phyloP scores from a whole-genome alignment of 1,140 invertebrate species.

The Paracyclopina nana region DNA sequence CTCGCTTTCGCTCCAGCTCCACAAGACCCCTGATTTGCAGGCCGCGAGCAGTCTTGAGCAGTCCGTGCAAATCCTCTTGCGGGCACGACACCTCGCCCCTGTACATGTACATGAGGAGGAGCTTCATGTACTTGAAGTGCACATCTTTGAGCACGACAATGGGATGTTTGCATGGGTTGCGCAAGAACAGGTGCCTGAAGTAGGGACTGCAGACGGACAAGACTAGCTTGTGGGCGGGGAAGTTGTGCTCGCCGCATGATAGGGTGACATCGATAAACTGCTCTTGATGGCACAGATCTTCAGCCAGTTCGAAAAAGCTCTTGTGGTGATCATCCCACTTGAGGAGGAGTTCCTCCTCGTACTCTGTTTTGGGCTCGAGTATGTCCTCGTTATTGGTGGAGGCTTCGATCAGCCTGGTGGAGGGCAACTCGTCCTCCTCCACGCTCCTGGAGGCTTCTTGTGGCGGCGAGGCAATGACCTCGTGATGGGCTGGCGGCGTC shows the following conservation, averaged over 20 bases:
- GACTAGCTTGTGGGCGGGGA: slow-evolving; percentile 41
- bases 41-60: slow-evolving; percentile 14
- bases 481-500: no score
- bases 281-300: slow-evolving; percentile 22
- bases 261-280: slow-evolving; percentile 15
- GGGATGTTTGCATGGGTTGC: slow-evolving; percentile 76
- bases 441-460: no score
- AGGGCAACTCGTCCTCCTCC: no score
- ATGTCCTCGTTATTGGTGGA: no score
- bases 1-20: slow-evolving; percentile 4
- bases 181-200: slow-evolving; percentile 63
- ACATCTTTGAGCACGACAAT: slow-evolving; percentile 56
- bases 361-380: not conserved
- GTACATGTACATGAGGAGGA: slow-evolving; percentile 19
- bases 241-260: slow-evolving; percentile 5
- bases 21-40: slow-evolving; percentile 5
- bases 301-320: slow-evolving; percentile 24
- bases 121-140: slow-evolving; percentile 17
- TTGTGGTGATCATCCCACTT: slow-evolving; percentile 26
- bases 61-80: slow-evolving; percentile 17
- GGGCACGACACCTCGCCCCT: slow-evolving; percentile 18
- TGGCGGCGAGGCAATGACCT: no score
- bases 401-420: no score
- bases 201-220: slow-evolving; percentile 44
- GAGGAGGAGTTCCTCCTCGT: slow-evolving; percentile 7